Conservation (phyloP, 2,113 vertebrate genomes). For the Cyanocitta stelleri region DNA sequence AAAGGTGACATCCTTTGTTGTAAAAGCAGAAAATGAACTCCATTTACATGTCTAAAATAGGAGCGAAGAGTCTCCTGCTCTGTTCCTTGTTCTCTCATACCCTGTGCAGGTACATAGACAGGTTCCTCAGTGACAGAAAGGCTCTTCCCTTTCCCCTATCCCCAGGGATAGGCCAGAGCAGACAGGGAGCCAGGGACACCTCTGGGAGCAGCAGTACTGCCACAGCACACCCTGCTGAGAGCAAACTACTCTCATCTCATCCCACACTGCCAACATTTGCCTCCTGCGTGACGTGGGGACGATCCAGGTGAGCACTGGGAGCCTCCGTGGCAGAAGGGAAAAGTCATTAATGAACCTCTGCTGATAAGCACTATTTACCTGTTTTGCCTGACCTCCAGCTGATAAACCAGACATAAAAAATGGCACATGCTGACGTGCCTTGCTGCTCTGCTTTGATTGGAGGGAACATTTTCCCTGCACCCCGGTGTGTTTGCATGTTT, state of each 20-base stretch:
- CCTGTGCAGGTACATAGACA: background rate
- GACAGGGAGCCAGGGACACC: rapidly evolving
- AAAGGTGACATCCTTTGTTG: background rate
- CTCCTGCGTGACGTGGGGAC: rapidly evolving
- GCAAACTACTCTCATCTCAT: background rate
- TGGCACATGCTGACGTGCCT: background rate
- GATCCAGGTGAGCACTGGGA: background rate
- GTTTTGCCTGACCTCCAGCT: background rate
- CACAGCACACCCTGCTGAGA: background rate
- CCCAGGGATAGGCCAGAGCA: rapidly evolving
- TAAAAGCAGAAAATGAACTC: background rate
- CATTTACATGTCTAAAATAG: background rate
- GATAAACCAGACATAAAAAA: background rate
- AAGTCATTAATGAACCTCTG: background rate
- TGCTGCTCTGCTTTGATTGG: background rate
- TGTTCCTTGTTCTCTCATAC: background rate
- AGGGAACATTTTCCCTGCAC: background rate
- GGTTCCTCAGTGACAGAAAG: rapidly evolving
- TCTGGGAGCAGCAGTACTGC: background rate
- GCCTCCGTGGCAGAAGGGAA: background rate
- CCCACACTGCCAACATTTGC: background rate
- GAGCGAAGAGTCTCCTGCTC: background rate
- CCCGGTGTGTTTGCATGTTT: background rate
- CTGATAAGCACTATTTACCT: background rate
- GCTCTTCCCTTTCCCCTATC: background rate